Evolutionary conservation across 2,797 vertebrate species (phyloP).

Genomic region (Falco novaeseelandiae): DNA sequence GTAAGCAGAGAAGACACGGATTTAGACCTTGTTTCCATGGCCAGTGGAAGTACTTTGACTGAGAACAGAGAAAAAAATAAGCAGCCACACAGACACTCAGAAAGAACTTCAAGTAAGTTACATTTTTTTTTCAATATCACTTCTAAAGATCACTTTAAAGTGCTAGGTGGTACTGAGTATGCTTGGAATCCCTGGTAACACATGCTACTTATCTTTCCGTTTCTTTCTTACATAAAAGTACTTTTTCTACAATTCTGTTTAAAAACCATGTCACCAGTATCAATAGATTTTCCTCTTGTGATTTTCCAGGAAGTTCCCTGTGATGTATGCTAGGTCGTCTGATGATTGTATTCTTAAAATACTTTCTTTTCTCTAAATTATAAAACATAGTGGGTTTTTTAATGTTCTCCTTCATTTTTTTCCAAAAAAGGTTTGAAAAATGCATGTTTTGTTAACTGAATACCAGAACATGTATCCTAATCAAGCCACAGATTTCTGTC

Average conservation of each 20-base stretch:
- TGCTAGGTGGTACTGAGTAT: not conserved
- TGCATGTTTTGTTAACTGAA: not conserved
- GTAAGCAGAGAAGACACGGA: constrained; percentile 83
- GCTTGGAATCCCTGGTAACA: not conserved
- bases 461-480: not conserved
- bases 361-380: not conserved
- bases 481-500: not conserved
- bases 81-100: constrained; percentile 75
- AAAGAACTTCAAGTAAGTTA: constrained; percentile 85
- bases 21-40: constrained; percentile 80
- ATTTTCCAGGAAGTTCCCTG: constrained; percentile 6
- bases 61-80: constrained; percentile 78
- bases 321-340: not conserved
- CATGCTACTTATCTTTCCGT: not conserved
- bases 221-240: not conserved
- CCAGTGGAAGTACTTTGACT: constrained; percentile 79
- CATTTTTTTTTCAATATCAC: constrained; percentile 69
- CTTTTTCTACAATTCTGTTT: not conserved
- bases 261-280: constrained; percentile 22
- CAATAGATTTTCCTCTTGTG: constrained; percentile 27
- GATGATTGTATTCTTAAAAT: constrained; percentile 8
- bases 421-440: not conserved
- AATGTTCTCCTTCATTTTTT: not conserved
- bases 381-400: not conserved
- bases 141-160: constrained; percentile 67